phyloP scores from a whole-genome alignment of 1,140 invertebrate genomes.

The Acromyrmex heyeri region DNA sequence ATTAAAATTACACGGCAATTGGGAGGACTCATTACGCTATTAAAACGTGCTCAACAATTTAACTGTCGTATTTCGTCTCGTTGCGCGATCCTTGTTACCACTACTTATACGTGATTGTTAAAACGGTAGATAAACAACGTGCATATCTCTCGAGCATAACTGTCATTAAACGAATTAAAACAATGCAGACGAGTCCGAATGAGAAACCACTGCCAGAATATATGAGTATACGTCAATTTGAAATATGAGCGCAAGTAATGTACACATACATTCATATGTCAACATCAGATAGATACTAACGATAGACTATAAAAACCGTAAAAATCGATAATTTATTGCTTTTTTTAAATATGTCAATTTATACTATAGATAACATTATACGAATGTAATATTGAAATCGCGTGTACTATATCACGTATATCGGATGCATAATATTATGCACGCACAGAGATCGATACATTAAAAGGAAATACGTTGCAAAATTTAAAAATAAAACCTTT shows the following conservation, averaged over 20 bases:
- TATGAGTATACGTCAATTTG: not conserved
- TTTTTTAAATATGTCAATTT: not conserved
- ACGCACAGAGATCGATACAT: not conserved
- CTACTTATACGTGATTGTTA: conserved; percentile 60
- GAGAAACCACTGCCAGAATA: not conserved
- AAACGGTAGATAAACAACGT: not conserved
- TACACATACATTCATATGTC: not conserved
- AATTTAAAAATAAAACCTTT: not conserved
- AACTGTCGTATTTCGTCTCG: conserved; percentile 10
- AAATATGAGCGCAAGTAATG: conserved; percentile 17
- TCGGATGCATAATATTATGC: not conserved
- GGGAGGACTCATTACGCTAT: conserved; percentile 66
- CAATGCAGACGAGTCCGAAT: not conserved
- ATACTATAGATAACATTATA: not conserved
- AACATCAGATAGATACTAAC: conserved; percentile 4
- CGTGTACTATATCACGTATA: not conserved
- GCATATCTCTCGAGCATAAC: not conserved
- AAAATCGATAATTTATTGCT: conserved; percentile 11
- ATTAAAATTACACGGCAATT: conserved; percentile 74
- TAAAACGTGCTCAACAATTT: conserved; percentile 64
- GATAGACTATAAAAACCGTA: not conserved
- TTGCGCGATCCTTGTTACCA: conserved; percentile 26
- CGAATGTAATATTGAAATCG: not conserved
- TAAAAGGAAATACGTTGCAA: not conserved
- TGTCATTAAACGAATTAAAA: conserved; percentile 23